phyloP scores from a whole-genome alignment of 1,140 invertebrate species.

The Oncopeltus fasciatus region DNA sequence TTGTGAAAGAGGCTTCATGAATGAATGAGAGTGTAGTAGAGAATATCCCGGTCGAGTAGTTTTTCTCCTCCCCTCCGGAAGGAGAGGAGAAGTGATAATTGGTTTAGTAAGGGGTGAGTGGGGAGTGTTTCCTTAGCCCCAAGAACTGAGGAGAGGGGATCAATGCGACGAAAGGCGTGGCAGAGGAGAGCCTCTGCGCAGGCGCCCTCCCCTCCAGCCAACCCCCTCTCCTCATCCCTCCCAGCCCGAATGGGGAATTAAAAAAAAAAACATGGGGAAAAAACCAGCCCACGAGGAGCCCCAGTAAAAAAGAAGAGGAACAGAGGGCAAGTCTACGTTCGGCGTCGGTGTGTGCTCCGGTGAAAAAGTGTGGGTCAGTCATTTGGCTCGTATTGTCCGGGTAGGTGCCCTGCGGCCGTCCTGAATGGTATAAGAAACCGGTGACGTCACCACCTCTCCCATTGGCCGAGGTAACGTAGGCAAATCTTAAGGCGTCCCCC shows the following conservation, averaged over 20 bases:
- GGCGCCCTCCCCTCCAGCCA: background rate
- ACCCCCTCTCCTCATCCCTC: background rate
- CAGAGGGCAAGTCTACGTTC: background rate
- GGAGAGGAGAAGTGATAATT: background rate
- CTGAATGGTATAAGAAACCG: background rate
- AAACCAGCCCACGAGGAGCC: background rate
- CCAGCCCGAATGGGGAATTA: background rate
- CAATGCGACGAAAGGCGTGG: background rate
- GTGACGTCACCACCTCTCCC: background rate
- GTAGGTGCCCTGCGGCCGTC: background rate
- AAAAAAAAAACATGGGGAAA: background rate
- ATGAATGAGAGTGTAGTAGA: too few relatives aligned
- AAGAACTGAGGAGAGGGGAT: background rate
- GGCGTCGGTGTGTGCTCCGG: too few relatives aligned
- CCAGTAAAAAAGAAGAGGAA: background rate
- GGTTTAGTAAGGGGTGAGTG: background rate
- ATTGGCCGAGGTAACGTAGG: background rate
- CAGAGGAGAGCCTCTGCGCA: background rate
- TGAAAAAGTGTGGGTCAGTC: background rate
- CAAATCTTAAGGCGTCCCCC: background rate
- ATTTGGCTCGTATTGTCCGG: conserved; percentile 1
- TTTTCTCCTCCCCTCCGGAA: too few relatives aligned
- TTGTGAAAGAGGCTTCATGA: too few relatives aligned
- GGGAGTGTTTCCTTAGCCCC: background rate
- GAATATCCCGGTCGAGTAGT: too few relatives aligned